These are phyloP conservation scores for Drosophila rufa DNA, from an alignment of 1,140 invertebrate genomes.

Conservation along the genomic window DNA sequence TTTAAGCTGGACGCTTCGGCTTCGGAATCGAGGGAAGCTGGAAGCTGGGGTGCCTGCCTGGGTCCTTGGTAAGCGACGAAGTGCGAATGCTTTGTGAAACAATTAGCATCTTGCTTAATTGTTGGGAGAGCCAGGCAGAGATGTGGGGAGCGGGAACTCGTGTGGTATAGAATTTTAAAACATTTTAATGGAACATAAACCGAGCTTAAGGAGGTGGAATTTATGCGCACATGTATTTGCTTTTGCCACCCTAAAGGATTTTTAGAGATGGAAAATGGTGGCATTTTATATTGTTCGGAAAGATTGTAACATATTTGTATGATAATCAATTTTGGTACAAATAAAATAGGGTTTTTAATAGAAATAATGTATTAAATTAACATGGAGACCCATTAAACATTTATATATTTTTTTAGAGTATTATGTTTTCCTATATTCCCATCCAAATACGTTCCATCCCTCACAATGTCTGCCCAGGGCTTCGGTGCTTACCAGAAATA, in stretches of 20 bases:
- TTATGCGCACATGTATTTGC: conserved; percentile 4
- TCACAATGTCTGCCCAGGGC: background rate
- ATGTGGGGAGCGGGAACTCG: conserved; percentile 1
- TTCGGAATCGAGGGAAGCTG: conserved; percentile 17
- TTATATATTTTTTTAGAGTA: too few relatives aligned
- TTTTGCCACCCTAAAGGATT: background rate
- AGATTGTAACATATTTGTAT: background rate
- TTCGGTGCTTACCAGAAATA: conserved; percentile 25
- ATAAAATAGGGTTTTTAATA: accelerated
- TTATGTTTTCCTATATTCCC: too few relatives aligned
- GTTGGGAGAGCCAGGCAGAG: conserved; percentile 41
- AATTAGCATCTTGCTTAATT: conserved; percentile 79
- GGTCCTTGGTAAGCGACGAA: conserved; percentile 73
- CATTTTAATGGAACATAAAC: conserved; percentile 78
- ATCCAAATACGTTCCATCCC: background rate
- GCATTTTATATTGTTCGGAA: background rate
- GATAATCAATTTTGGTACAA: too few relatives aligned
- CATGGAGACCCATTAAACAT: too few relatives aligned
- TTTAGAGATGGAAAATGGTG: conserved; percentile 3
- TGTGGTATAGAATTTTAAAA: conserved; percentile 63
- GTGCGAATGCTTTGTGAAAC: conserved; percentile 77
- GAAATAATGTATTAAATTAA: background rate
- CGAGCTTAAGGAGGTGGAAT: conserved; percentile 39
- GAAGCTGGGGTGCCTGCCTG: background rate
- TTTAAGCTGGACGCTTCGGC: conserved; percentile 67